These are phyloP conservation scores for Pyrrhia umbra DNA, from an alignment of 2,888 invertebrate genomes.

Conservation along the genomic window DNA sequence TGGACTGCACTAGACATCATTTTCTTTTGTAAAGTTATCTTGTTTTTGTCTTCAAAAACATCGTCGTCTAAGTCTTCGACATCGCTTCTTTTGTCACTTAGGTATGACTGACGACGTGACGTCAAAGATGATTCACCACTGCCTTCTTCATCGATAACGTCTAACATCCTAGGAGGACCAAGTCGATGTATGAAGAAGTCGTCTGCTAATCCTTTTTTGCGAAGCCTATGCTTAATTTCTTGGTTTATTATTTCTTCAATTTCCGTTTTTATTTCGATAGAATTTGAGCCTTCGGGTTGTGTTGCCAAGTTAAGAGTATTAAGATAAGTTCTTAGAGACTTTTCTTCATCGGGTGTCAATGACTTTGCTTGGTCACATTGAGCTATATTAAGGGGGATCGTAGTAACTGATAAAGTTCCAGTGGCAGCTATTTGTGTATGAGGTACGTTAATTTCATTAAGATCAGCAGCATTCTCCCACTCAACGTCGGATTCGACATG, in stretches of 20 bases:
- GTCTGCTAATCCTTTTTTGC: conserved; percentile 83
- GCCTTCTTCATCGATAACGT: conserved; percentile 94
- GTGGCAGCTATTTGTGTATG: conserved; percentile 73
- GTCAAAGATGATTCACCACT: conserved; percentile 92
- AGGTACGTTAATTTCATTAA: conserved; percentile 68
- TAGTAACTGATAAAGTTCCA: conserved; percentile 80
- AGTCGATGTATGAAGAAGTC: conserved; percentile 83
- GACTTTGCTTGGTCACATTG: conserved; percentile 81
- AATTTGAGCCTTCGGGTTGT: conserved; percentile 80
- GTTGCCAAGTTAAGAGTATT: conserved; percentile 89
- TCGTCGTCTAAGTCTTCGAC: conserved; percentile 88
- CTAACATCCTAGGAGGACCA: conserved; percentile 92
- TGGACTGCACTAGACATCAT: conserved; percentile 64
- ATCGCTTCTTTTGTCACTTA: conserved; percentile 86
- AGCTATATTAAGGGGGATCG: conserved; percentile 83
- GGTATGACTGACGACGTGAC: conserved; percentile 88
- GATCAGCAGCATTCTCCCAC: conserved; percentile 88
- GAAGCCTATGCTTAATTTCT: conserved; percentile 82
- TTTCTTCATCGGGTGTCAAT: conserved; percentile 90
- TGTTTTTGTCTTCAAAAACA: conserved; percentile 82
- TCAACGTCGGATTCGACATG: conserved; percentile 92
- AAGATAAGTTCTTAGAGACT: conserved; percentile 88
- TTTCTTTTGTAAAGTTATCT: conserved; percentile 67
- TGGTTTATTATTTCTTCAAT: conserved; percentile 84
- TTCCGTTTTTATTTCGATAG: conserved; percentile 84